These are phyloP conservation scores for Podabrus alpinus DNA, from an alignment of 2,888 invertebrate species.

Conservation along the genomic window DNA sequence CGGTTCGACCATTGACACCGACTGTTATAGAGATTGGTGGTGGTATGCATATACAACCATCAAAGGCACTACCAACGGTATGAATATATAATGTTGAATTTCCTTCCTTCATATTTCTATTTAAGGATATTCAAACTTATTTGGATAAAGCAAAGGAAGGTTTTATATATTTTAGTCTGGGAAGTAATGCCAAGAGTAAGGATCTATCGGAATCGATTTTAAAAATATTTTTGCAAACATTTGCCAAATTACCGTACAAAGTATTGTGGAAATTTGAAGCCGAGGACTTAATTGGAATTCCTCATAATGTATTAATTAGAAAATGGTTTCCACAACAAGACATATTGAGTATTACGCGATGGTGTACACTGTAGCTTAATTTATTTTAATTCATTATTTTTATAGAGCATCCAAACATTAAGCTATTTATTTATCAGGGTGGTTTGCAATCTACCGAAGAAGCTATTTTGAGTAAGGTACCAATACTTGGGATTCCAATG, in stretches of 20 bases:
- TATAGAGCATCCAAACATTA: not conserved
- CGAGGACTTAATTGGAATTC: not conserved
- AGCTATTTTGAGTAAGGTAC: not conserved
- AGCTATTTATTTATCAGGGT: not conserved
- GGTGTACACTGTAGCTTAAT: too few species aligned
- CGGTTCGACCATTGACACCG: conserved; percentile 44
- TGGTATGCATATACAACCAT: conserved; percentile 40
- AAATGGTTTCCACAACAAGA: not conserved
- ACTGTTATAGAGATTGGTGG: conserved; percentile 44
- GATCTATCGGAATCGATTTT: not conserved
- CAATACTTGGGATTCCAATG: not conserved
- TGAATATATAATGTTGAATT: not conserved
- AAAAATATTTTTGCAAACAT: not conserved
- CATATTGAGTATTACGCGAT: not conserved
- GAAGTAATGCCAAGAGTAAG: not conserved
- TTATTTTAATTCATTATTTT: not conserved
- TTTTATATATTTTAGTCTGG: not conserved
- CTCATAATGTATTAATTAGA: not conserved
- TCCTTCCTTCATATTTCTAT: not conserved
- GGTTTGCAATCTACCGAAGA: not conserved
- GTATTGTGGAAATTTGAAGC: not conserved
- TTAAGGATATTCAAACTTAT: not conserved
- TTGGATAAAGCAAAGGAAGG: not conserved
- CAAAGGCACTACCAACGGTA: conserved; percentile 43
- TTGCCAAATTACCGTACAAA: not conserved